Evolutionary conservation across 2,888 invertebrate genomes (phyloP).

Genomic region (Andrena praecox): DNA sequence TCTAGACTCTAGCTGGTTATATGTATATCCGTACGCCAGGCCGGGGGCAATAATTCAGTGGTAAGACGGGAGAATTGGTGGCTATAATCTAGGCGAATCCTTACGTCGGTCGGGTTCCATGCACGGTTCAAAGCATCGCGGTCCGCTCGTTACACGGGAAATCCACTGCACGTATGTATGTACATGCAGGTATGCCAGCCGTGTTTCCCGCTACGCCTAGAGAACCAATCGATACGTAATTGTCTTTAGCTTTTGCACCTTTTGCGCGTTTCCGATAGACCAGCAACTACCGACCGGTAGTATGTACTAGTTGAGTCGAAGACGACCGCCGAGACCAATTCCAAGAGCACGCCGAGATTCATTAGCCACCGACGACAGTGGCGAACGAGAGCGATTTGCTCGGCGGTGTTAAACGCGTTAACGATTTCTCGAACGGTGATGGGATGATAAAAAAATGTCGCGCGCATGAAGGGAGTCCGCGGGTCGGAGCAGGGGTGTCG

Average conservation of each 20-base stretch:
- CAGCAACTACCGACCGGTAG: no score
- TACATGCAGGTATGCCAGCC: slow-evolving; percentile 3
- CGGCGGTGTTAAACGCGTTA: background rate
- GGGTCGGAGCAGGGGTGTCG: background rate
- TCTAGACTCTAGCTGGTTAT: slow-evolving; percentile 61
- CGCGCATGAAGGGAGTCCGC: background rate
- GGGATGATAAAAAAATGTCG: background rate
- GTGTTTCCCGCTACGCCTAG: background rate
- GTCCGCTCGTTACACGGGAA: slow-evolving; percentile 18
- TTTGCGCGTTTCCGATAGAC: no score
- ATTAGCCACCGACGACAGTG: background rate
- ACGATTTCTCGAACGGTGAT: slow-evolving; percentile 22
- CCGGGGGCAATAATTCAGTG: slow-evolving; percentile 54
- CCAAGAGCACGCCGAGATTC: background rate
- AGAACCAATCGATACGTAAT: slow-evolving; percentile 47
- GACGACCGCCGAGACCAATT: no score
- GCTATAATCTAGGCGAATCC: slow-evolving; percentile 57
- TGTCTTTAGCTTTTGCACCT: slow-evolving; percentile 52
- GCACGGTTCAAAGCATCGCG: slow-evolving; percentile 24
- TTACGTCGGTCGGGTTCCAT: slow-evolving; percentile 13
- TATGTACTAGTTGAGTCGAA: no score
- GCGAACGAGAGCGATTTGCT: background rate
- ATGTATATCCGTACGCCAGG: slow-evolving; percentile 29
- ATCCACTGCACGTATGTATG: slow-evolving; percentile 25
- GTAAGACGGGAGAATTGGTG: slow-evolving; percentile 52